Conservation (phyloP, 2,797 vertebrate species). For the Podarcis siculus region DNA sequence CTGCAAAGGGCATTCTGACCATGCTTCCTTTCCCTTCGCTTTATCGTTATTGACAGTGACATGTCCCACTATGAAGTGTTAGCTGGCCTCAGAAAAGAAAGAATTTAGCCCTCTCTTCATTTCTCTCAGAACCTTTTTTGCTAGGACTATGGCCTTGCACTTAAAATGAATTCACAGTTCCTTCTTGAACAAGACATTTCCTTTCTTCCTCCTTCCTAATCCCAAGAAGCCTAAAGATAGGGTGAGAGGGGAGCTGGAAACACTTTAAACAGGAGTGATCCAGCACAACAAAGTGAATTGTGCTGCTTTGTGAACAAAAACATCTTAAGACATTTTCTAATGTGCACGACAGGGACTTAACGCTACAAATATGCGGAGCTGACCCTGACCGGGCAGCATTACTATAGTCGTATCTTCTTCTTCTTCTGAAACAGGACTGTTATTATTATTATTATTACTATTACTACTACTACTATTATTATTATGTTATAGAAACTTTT, state of each 20-base stretch:
- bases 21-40: slow-evolving; percentile 36
- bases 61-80: background rate
- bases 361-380: slow-evolving; percentile 49
- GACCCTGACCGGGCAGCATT: slow-evolving; percentile 41
- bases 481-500: background rate
- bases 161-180: slow-evolving; percentile 63
- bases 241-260: slow-evolving; percentile 36
- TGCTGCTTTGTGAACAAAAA: slow-evolving; percentile 64
- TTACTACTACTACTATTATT: too few species aligned
- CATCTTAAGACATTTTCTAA: slow-evolving; percentile 61
- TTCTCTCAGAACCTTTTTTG: slow-evolving; percentile 44
- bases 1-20: background rate
- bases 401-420: slow-evolving; percentile 44
- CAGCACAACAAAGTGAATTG: slow-evolving; percentile 63
- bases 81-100: slow-evolving; percentile 36
- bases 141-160: slow-evolving; percentile 52
- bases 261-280: slow-evolving; percentile 54
- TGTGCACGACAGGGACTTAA: slow-evolving; percentile 58
- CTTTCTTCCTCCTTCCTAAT: slow-evolving; percentile 62
- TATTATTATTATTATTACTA: slow-evolving; percentile 39
- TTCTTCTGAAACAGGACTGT: slow-evolving; percentile 13
- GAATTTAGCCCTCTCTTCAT: slow-evolving; percentile 9
- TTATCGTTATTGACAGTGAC: slow-evolving; percentile 1
- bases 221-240: slow-evolving; percentile 66
- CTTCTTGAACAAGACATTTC: slow-evolving; percentile 61